Evolutionary conservation across 2,888 invertebrate species (phyloP).

Genomic region (Adineta ricciae): DNA sequence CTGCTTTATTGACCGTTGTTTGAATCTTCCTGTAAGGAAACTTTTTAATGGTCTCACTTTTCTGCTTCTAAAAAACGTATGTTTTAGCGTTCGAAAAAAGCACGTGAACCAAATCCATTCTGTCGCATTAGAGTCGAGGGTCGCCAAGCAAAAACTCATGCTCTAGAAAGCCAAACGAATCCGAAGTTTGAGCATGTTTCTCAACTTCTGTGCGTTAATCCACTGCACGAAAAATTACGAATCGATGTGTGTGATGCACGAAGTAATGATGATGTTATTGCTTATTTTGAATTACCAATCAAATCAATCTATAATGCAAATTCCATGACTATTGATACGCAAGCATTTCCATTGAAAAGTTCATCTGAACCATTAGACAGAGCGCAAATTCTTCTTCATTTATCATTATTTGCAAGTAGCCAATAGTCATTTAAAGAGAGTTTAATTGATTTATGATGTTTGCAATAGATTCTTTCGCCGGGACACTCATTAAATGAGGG

Average conservation of each 20-base stretch:
- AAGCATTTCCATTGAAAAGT: not conserved
- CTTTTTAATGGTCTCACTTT: too few species aligned
- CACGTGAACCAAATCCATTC: constrained; percentile 8
- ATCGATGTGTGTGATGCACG: not conserved
- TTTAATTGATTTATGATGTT: not conserved
- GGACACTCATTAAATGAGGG: not conserved
- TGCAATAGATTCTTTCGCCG: not conserved
- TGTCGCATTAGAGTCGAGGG: not conserved
- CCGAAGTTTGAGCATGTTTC: not conserved
- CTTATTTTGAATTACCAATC: not conserved
- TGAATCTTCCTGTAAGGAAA: not conserved
- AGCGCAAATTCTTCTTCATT: not conserved
- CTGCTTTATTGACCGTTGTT: not conserved
- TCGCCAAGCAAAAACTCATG: not conserved
- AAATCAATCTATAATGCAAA: not conserved
- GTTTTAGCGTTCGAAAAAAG: not conserved
- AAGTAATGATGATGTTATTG: not conserved
- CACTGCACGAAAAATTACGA: not conserved
- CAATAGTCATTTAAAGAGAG: not conserved
- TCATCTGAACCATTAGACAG: not conserved
- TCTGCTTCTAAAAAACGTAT: too few species aligned
- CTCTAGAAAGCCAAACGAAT: not conserved
- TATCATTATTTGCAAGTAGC: not conserved
- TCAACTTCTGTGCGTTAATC: not conserved
- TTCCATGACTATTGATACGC: not conserved